phyloP scores from a whole-genome alignment of 1,140 invertebrate genomes.

The Helicorthomorpha holstii region DNA sequence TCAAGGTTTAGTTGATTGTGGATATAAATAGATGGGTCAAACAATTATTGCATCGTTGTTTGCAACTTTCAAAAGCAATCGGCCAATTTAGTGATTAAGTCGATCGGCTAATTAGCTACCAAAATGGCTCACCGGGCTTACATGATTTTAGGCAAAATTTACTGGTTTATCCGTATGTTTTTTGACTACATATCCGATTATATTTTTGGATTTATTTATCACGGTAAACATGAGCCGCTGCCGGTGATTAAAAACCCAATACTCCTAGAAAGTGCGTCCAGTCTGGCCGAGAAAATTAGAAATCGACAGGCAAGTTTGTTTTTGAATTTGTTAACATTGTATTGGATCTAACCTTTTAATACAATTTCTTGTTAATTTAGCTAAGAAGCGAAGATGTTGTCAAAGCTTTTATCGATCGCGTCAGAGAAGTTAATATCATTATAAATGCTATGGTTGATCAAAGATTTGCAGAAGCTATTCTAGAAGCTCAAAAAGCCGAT shows the following conservation, averaged over 20 bases:
- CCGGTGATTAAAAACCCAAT: slow-evolving; percentile 10
- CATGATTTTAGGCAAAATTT: no score
- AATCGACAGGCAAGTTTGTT: slow-evolving; percentile 16
- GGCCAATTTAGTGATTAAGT: no score
- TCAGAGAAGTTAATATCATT: slow-evolving; percentile 56
- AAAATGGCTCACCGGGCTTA: no score
- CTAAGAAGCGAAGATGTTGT: slow-evolving; percentile 56
- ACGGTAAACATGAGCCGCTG: slow-evolving; percentile 6
- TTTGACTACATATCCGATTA: background rate
- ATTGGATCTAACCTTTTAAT: no score
- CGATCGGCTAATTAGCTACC: no score
- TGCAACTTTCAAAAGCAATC: no score
- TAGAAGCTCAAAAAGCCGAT: slow-evolving; percentile 53
- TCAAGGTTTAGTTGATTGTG: no score
- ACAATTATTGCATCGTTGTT: no score
- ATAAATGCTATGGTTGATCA: slow-evolving; percentile 67
- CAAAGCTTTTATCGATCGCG: slow-evolving; percentile 58
- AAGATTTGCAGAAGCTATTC: slow-evolving; percentile 51
- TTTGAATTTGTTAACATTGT: no score
- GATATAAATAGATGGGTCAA: no score
- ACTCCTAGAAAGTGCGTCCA: slow-evolving; percentile 9
- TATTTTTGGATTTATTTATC: slow-evolving; percentile 7
- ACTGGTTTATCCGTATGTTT: no score
- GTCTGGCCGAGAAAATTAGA: slow-evolving; percentile 11
- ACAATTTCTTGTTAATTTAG: slow-evolving; percentile 35